Conservation (phyloP, 1,140 invertebrate species). For the Delia radicum region DNA sequence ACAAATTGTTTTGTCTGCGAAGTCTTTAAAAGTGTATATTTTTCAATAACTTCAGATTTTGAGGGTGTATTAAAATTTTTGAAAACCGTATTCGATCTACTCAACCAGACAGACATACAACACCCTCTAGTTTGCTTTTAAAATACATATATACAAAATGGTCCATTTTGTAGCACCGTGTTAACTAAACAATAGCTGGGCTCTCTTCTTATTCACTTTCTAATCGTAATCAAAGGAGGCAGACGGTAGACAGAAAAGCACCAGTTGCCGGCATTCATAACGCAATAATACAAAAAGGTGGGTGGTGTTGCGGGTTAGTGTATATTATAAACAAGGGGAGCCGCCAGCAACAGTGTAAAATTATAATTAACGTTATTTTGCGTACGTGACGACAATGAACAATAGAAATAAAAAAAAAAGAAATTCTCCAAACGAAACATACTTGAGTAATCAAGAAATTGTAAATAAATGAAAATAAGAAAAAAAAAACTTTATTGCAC, state of each 20-base stretch:
- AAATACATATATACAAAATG: too few species aligned
- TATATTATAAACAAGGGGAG: background rate
- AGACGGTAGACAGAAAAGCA: background rate
- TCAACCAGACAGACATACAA: too few species aligned
- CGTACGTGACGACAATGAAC: background rate
- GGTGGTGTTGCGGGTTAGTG: background rate
- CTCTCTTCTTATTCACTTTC: too few species aligned
- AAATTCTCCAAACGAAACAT: too few species aligned
- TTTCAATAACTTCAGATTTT: too few species aligned
- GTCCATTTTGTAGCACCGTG: too few species aligned
- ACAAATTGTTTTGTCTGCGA: too few species aligned
- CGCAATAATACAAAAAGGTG: background rate
- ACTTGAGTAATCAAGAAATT: background rate
- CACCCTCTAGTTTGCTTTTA: too few species aligned
- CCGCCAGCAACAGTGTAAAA: background rate
- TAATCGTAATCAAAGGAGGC: background rate
- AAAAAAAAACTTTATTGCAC: background rate
- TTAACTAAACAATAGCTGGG: too few species aligned
- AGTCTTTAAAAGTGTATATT: too few species aligned
- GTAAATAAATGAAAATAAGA: background rate
- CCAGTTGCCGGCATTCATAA: background rate
- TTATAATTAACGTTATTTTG: background rate
- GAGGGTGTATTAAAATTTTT: too few species aligned
- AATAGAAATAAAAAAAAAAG: background rate
- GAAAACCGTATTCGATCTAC: too few species aligned